These are phyloP conservation scores for Odontocolon sp. DNA, from an alignment of 2,888 invertebrate genomes.

Conservation along the genomic window DNA sequence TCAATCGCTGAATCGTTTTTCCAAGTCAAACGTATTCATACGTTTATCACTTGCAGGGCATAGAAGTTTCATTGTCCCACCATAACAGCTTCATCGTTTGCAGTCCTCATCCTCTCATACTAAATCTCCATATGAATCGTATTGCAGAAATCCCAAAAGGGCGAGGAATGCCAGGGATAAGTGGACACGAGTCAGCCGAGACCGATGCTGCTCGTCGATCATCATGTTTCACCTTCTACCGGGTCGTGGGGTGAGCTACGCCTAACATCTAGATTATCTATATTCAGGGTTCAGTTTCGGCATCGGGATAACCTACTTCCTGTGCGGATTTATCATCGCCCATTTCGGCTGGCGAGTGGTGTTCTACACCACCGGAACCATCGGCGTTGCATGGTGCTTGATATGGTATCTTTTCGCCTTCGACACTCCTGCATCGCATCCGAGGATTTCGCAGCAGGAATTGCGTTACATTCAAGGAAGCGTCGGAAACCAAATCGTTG, in stretches of 20 bases:
- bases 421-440: constrained; percentile 86
- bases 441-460: constrained; percentile 85
- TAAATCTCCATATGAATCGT: constrained; percentile 79
- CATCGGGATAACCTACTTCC: constrained; percentile 87
- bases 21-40: constrained; percentile 33
- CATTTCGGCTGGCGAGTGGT: constrained; percentile 86
- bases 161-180: constrained; percentile 11
- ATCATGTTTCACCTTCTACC: constrained; percentile 78
- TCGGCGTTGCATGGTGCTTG: constrained; percentile 86
- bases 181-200: constrained; percentile 31
- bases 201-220: constrained; percentile 61
- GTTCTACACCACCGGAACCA: constrained; percentile 87
- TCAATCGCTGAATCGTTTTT: constrained; percentile 10
- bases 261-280: constrained; percentile 80
- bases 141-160: constrained; percentile 75
- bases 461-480: constrained; percentile 86
- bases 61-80: constrained; percentile 79
- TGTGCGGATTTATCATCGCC: constrained; percentile 87
- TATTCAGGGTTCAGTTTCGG: constrained; percentile 87
- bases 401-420: constrained; percentile 87
- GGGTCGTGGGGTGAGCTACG: constrained; percentile 78
- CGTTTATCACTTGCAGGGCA: constrained; percentile 71
- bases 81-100: constrained; percentile 68
- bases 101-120: constrained; percentile 71
- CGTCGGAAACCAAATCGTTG: constrained; percentile 82